Base-by-base conservation (phyloP, 2,113 vertebrate species). In the Thalassarche chlororhynchos region DNA sequence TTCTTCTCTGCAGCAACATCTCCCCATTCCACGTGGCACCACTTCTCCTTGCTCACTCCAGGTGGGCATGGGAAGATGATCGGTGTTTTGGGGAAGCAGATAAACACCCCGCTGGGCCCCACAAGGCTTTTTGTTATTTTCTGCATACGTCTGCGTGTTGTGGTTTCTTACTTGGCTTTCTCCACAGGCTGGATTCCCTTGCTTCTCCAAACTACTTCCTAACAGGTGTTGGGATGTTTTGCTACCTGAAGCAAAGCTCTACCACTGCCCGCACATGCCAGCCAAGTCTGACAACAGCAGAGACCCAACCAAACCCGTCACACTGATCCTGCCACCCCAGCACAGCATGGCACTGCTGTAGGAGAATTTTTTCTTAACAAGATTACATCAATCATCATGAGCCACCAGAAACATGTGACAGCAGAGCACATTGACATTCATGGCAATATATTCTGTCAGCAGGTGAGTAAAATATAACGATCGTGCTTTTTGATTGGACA, bases 161-260 rank as follows among this genome's bases (percentile, higher is more conserved):
- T 0, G 5, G 46, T 87, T 93, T 93, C 84, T 78, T 69, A 47
- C 38, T 77, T 91, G 72, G 29, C 68, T 69, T 71, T 69, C 93
- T 70, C 64, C 46, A 5, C 62, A 61, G 61, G 29, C 74, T 49
- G 84, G 64, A 87, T 92, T 89, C 76, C 36, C 34, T 51, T 5
- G 12, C 71, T 86, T 40, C 83, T 68, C 64, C 49, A 46, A 64
- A 55, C 64, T 38, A 34, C 76, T 92, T 85, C 90, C 81, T 74
- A 87, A 62, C 81, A 94, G 77, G 69, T 62, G 58, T 17, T 10
- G 34, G 65, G 83, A 91, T 76, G 74, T 92, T 97, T 90, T 57
- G 17, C 69, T 87, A 95, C 89, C 89, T 87, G 57, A 36, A 89
- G 18, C 55, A 75, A 68, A 92, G 65, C 72, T 76, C 61, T 55